Base-by-base conservation (phyloP, 2,888 invertebrate species). In the Ametastegia equiseti region DNA sequence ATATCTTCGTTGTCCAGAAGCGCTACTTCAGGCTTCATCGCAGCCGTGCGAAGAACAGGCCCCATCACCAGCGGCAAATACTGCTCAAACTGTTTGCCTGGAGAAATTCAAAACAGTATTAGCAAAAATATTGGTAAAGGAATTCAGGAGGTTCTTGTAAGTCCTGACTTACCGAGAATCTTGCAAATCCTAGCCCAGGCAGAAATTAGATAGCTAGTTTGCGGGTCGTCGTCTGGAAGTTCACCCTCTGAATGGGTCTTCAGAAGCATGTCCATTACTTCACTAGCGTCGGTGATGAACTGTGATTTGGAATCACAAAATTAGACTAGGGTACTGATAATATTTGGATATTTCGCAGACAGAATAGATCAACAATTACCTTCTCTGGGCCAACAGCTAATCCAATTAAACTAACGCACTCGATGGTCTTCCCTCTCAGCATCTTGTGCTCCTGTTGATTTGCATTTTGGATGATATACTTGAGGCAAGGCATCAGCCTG, bases 131-230 rank as follows among this genome's bases (percentile, higher is more conserved):
- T 80, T 54, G 23, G 11, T 0, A 54, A 11, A 54, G 0, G 9
- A 2, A 6, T 33, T 36, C 19, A 19, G 54, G 19, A 7, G 6
- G n/a, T n/a, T n/a, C n/a, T n/a, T n/a, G n/a, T n/a, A n/a, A n/a
- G n/a, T n/a, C n/a, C n/a, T n/a, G n/a, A n/a, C n/a, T n/a, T 85
- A 91, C 95, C 96, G 92, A 98, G 94, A 87, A 98, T 97, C 92
- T 98, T 98, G 93, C 99, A 99, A 92, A 99, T 98, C 85, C 99
- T 95, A 0, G 99, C 98, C 99, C 99, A 99, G 0, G 99, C 99
- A 0, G 98, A 98, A 86, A 99, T 99, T 92, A 99, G 95, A 92
- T 98, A 99, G 13, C 98, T 98, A 33, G 98, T 97, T 92, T 98
- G 98, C 1, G 98, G 98, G 92, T 99, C 99, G 90, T 99, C 99